Evolutionary conservation across 37 sponge, comb jelly and placozoan species (phyloP).

Genomic region (Lycopodina hypogea): DNA sequence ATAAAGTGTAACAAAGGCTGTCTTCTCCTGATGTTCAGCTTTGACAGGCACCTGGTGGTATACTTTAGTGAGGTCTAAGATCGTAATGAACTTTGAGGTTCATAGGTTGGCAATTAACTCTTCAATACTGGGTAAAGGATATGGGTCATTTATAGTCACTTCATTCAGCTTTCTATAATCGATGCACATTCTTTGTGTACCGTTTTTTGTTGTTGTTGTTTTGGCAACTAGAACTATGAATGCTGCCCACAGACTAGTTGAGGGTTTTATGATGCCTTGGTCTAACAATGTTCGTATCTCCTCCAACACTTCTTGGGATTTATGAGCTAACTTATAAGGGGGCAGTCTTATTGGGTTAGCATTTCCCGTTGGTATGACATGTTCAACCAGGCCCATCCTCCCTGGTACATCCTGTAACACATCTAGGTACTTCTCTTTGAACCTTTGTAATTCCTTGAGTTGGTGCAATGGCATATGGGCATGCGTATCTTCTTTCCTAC

Average conservation of each 20-base stretch:
- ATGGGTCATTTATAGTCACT: not conserved
- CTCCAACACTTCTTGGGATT: not conserved
- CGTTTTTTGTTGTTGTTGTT: not conserved
- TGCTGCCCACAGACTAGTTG: not conserved
- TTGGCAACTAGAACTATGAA: not conserved
- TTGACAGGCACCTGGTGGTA: not conserved
- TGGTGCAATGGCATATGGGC: not conserved
- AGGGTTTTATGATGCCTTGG: not conserved
- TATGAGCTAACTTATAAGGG: not conserved
- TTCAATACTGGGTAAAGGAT: not conserved
- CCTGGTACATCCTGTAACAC: not conserved
- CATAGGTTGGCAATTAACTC: not conserved
- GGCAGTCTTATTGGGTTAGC: not conserved
- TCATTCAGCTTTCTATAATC: not conserved
- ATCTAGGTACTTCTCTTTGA: no score
- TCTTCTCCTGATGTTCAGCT: not conserved
- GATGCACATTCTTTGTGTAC: not conserved
- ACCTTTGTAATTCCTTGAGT: not conserved
- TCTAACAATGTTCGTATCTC: not conserved
- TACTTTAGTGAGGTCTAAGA: not conserved
- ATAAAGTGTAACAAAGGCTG: slow-evolving; percentile 4
- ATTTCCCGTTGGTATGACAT: not conserved
- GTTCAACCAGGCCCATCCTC: not conserved
- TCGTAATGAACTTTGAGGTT: not conserved
- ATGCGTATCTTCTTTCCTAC: not conserved